Conservation (phyloP, 2,113 vertebrate genomes). For the Scomber colias region DNA sequence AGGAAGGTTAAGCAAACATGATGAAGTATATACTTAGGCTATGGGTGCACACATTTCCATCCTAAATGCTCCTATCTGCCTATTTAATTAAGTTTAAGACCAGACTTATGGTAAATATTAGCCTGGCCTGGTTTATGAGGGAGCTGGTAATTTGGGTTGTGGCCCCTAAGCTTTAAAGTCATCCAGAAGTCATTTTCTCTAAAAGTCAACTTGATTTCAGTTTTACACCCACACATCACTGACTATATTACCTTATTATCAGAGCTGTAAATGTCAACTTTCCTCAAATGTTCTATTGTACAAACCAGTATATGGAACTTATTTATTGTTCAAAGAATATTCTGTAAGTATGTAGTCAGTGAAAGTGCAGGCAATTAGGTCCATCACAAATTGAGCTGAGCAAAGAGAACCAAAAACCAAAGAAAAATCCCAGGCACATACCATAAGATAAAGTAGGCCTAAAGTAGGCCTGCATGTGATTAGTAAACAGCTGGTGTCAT, state of each 20-base stretch:
- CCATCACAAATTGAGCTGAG: background rate
- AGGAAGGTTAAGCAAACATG: conserved; percentile 86
- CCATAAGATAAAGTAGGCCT: background rate
- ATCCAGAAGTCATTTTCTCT: conserved; percentile 57
- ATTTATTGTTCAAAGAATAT: conserved; percentile 26
- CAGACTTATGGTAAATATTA: conserved; percentile 69
- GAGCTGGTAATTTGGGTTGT: conserved; percentile 55
- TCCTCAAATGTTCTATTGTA: conserved; percentile 13
- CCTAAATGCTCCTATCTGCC: conserved; percentile 70
- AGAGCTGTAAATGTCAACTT: conserved; percentile 45
- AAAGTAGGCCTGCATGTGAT: background rate
- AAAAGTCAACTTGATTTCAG: conserved; percentile 40
- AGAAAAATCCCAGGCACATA: background rate
- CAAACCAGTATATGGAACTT: background rate
- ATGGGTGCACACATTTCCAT: conserved; percentile 66
- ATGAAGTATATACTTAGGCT: conserved; percentile 65
- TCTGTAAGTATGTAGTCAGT: background rate
- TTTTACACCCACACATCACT: conserved; percentile 38
- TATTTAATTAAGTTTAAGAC: conserved; percentile 79
- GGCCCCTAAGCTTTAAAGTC: conserved; percentile 66
- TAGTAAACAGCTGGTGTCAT: background rate
- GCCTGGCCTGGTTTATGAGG: conserved; percentile 60
- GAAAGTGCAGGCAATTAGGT: background rate
- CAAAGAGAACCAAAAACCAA: background rate
- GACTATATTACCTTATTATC: conserved; percentile 40